phyloP scores from a whole-genome alignment of 1,140 invertebrate species.

The Bicyclus anynana region DNA sequence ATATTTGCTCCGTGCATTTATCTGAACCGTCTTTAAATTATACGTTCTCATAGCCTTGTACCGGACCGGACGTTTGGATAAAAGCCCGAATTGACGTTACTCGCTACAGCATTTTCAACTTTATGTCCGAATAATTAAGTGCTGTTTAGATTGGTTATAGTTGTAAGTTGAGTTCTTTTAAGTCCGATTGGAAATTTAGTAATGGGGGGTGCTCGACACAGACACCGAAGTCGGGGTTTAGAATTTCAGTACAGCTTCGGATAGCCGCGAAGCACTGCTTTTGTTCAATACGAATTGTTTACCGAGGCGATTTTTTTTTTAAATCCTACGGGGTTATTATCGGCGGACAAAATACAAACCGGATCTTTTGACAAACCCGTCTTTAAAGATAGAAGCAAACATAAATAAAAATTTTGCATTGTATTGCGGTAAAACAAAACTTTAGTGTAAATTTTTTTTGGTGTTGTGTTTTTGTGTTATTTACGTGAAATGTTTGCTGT shows the following conservation, averaged over 20 bases:
- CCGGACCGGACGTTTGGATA: conserved; percentile 22
- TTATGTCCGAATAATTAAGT: conserved; percentile 5
- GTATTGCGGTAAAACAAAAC: conserved; percentile 29
- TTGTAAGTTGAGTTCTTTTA: conserved; percentile 32
- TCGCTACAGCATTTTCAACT: conserved; percentile 21
- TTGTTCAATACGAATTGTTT: conserved; percentile 70
- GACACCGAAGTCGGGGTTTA: conserved; percentile 74
- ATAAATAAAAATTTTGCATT: conserved; percentile 18
- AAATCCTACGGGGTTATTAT: conserved; percentile 38
- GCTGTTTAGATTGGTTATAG: conserved; percentile 5
- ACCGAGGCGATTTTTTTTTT: conserved; percentile 55
- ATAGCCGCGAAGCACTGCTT: conserved; percentile 70
- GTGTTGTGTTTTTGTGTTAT: conserved; percentile 42
- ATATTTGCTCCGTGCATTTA: conserved; percentile 28
- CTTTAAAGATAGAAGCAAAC: conserved; percentile 19
- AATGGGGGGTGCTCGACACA: conserved; percentile 74
- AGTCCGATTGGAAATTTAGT: conserved; percentile 59
- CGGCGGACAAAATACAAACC: conserved; percentile 36
- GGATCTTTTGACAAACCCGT: conserved; percentile 32
- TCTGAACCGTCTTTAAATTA: conserved; percentile 74
- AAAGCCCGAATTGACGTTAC: conserved; percentile 28
- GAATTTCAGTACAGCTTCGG: conserved; percentile 76
- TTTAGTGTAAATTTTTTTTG: conserved; percentile 31
- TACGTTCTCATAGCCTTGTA: conserved; percentile 77
- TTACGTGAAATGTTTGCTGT: conserved; percentile 48